Base-by-base conservation (phyloP, 1,140 invertebrate species). In the Drosophila albomicans region DNA sequence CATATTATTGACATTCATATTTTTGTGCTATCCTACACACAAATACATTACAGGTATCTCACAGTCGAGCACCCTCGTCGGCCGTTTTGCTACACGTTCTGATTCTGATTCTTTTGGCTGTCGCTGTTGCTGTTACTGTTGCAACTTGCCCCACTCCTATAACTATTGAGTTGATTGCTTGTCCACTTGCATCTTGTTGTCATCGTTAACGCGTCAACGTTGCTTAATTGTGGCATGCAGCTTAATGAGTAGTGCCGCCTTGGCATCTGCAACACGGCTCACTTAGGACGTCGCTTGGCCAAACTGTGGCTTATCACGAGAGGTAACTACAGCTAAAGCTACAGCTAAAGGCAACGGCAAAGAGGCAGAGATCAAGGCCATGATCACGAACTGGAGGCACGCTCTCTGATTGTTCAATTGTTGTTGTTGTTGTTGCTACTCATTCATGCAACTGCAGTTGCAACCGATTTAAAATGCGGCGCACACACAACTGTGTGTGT, bases 181-280 rank as follows among this genome's bases (percentile, higher is more conserved):
- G 72, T 65, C 49, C 58, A 71, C 62, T 56, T 65, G 68, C 63
- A 65, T 16, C 59, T 38, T 28, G 63, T 45, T 66, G 75, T 67
- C 63, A 67, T 74, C 52, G 69, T 68, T 67, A 76, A 64, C 59
- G 68, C 65, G 80, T 88, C 84, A 87, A 80, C 87, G 80, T 84
- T 66, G 78, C 76, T 88, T 88, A 84, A 88, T 88, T 88, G 84
- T 78, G 52, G 67, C 63, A 64, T 48, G 81, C 20, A 2, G 15
- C 6, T 51, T 49, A 67, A 49, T 76, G 75, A 75, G 51, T 8
- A 10, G 35, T 38, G 35, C 35, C 67, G 46, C 62, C 49, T 61
- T 48, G 54, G 59, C 35, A 65, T 57, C 46, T 41, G 11, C 32
- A 38, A 67, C 45, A 69, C 43, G 67, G 77, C 54, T 57, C 65